Base-by-base conservation (phyloP, 2,797 vertebrate genomes). In the Crenichthys baileyi region DNA sequence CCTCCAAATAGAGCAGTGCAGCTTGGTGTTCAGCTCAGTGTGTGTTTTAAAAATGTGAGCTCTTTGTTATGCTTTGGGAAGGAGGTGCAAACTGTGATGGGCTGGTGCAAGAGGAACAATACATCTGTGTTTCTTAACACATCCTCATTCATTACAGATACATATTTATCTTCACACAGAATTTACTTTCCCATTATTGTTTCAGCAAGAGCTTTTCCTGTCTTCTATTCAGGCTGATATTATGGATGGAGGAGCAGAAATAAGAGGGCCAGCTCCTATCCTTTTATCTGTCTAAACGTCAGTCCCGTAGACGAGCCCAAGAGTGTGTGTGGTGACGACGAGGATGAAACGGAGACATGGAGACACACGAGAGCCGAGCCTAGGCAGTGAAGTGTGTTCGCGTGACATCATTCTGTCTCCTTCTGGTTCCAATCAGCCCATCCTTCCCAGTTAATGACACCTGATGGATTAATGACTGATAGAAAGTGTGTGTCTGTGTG, bases 381-480 rank as follows among this genome's bases (percentile, higher is more conserved):
- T 77, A 88, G 83, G 89, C 75, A 76, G 85, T 78, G 36, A 83
- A 84, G 79, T 80, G 79, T 86, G 73, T 92, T 89, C 89, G 87
- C 84, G 85, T 95, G 92, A 96, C 93, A 95, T 96, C 95, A 96
- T 93, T 81, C 87, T 88, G 87, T 91, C 88, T 90, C 89, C 92
- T 79, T 94, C 94, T 95, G 95, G 89, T 93, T 94, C 74, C 93
- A 95, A 95, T 95, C 93, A 95, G 86, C 65, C 89, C 85, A 90
- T 92, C 92, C 88, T 90, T 83, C 90, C 77, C 83, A 79, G 83
- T 87, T 94, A 94, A 94, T 92, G 91, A 92, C 91, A 94, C 90
- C 92, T 94, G 94, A 95, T 94, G 87, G 91, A 95, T 95, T 94
- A 95, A 95, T 94, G 92, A 92, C 91, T 92, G 91, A 94, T 94